Evolutionary conservation across 1,140 invertebrate species (phyloP), one percentile per base, ranked within the genome.

Genomic region (Scaptomyza pallida): DNA sequence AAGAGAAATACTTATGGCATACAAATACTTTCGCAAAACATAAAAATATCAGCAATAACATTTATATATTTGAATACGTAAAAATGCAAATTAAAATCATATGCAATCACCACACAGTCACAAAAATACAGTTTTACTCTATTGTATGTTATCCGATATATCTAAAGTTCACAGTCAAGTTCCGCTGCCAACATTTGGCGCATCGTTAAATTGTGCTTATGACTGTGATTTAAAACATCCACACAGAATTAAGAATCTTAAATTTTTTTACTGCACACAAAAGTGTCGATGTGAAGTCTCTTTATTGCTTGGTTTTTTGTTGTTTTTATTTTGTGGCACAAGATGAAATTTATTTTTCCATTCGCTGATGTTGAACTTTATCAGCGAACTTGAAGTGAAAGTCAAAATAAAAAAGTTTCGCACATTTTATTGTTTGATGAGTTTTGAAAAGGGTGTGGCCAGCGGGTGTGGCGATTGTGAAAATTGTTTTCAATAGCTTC

Each of bases 381-480:
- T 43, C 44, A 37, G 21, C 48, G 40, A 50, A 41, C 65, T 48
- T 60, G 44, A 70, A 64, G 51, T 56, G 51, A 64, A 70, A 70
- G 67, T 70, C 60, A 56, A 64, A 70, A 56, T 26, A 43, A 15
- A 64, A 69, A 70, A 64, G 43, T 64, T 70, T 30, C 56, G 60
- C 60, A 26, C 44, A 51, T 70, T 70, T 70, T 55, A 70, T 70
- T 70, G 67, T 64, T 70, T 70, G 67, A 64, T 47, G 67, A 26
- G 44, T 52, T 52, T 21, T 44, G 23, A 59, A 55, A 41, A 5
- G 50, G 19, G 26, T 33, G 41, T 23, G 63, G 23, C 30, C 19
- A 15, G n/a, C 12, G 65, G 50, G 44, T 45, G 60, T 67, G 51
- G 44, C 44, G 54, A 44, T 26, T 62, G 60, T 56, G 50, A 50